These are phyloP conservation scores for Silurus asotus DNA, from an alignment of 2,113 vertebrate species.

Conservation along the genomic window DNA sequence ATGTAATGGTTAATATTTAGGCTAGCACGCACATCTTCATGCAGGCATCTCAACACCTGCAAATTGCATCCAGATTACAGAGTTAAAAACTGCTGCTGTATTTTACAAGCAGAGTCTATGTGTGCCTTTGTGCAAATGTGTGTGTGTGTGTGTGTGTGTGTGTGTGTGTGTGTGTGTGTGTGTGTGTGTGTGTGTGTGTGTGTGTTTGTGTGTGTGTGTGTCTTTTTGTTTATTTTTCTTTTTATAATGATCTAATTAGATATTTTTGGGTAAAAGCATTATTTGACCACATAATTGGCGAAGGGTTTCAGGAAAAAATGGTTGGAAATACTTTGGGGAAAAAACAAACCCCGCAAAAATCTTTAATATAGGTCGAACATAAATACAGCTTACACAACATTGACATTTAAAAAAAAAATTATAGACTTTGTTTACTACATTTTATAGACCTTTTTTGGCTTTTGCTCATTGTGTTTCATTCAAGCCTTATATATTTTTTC, in stretches of 20 bases:
- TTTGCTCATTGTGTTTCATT: not conserved
- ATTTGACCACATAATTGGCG: constrained; percentile 33
- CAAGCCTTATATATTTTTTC: not conserved
- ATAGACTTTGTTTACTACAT: constrained; percentile 16
- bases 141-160: not conserved
- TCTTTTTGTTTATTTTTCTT: not conserved
- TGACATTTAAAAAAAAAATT: not conserved
- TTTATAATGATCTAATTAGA: constrained; percentile 25
- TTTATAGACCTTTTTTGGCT: not conserved
- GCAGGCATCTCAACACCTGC: constrained; percentile 38
- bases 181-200: no score
- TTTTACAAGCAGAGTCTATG: constrained; percentile 28
- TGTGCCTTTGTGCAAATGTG: not conserved
- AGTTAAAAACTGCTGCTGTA: constrained; percentile 11
- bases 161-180: constrained; percentile 3
- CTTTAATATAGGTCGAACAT: constrained; percentile 8
- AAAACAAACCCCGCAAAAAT: not conserved
- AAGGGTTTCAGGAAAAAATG: not conserved
- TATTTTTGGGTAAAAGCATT: constrained; percentile 17
- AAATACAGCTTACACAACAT: constrained; percentile 14
- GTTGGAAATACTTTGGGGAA: constrained; percentile 2
- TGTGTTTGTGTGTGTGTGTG: not conserved
- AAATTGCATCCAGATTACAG: constrained; percentile 5
- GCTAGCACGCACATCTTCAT: not conserved
- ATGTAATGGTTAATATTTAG: constrained; percentile 7